Conservation (phyloP, 2,888 invertebrate genomes). For the Conchocele bisecta region DNA sequence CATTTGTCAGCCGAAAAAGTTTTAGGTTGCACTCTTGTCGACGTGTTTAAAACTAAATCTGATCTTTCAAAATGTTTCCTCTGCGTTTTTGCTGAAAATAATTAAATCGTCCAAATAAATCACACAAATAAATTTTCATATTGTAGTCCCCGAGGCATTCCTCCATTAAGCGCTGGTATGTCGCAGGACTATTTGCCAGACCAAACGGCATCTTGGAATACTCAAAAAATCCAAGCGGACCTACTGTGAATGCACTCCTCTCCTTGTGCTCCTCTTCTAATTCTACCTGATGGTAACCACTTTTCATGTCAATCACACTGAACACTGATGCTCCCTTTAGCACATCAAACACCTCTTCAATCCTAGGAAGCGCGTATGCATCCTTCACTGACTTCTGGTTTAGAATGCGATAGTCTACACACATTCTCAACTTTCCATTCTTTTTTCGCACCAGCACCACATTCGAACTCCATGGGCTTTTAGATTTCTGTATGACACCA, state of each 20-base stretch:
- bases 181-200: constrained; percentile 53
- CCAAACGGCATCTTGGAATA: too few species aligned
- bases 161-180: constrained; percentile 52
- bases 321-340: constrained; percentile 16
- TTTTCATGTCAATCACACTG: constrained; percentile 36
- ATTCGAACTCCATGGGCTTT: too few species aligned
- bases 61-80: constrained; percentile 46
- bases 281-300: constrained; percentile 44
- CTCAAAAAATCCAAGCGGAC: too few species aligned
- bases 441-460: constrained; percentile 49
- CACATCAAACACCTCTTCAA: constrained; percentile 47
- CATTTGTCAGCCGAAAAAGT: constrained; percentile 47
- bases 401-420: constrained; percentile 49
- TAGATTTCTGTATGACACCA: too few species aligned
- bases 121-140: constrained; percentile 31
- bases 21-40: constrained; percentile 35
- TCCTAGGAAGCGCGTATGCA: constrained; percentile 50
- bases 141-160: constrained; percentile 29
- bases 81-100: constrained; percentile 33
- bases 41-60: constrained; percentile 30
- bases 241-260: constrained; percentile 55
- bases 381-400: constrained; percentile 51
- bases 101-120: constrained; percentile 60
- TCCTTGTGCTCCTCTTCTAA: constrained; percentile 44
- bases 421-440: constrained; percentile 45